Evolutionary conservation across 2,888 invertebrate genomes (phyloP), one percentile per base, ranked within the genome.

Genomic region (Drosophila infuscata): DNA sequence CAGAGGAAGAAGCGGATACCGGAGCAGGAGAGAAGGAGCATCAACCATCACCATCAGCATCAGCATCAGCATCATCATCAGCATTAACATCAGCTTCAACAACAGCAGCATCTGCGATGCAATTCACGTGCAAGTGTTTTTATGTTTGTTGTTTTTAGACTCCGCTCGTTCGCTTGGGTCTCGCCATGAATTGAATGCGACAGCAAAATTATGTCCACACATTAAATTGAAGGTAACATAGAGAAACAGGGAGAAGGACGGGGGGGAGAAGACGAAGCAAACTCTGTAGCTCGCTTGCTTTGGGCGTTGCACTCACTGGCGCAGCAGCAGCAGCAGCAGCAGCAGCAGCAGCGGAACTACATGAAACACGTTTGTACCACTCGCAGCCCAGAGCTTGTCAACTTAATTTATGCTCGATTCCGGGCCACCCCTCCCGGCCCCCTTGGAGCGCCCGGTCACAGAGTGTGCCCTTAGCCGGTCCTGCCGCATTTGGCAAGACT

Each of bases 191-290:
- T 90, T 90, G 87, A 88, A 90, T 83, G 84, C 87, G 88, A 91
- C 90, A 91, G 90, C 71, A 83, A 90, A 89, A 88, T 89, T 88
- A 90, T 89, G 89, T 89, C 89, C 82, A 79, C 87, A 88, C 88
- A 89, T 91, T 88, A 89, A 89, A 90, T 66, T 83, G 82, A 77
- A 79, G 87, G 74, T 78, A 73, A 60, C 36, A 52, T 53, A 33
- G 41, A 49, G 43, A 30, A 49, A 60, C 36, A 52, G 56, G 36
- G 41, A 54, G 43, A 30, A 49, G 30, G 57, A 54, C 43, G 29
- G 30, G 46, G 46, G 49, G 38, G 64, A 59, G 1, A 12, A 20
- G 46, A 30, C 15, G 46, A 9, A 46, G 51, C 15, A 25, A 25
- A 46, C 46, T 46, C 20, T 43, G n/a, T 25, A n/a, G 63, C 59